Base-by-base conservation (phyloP, 2,888 invertebrate species). In the Eudemis profundana region DNA sequence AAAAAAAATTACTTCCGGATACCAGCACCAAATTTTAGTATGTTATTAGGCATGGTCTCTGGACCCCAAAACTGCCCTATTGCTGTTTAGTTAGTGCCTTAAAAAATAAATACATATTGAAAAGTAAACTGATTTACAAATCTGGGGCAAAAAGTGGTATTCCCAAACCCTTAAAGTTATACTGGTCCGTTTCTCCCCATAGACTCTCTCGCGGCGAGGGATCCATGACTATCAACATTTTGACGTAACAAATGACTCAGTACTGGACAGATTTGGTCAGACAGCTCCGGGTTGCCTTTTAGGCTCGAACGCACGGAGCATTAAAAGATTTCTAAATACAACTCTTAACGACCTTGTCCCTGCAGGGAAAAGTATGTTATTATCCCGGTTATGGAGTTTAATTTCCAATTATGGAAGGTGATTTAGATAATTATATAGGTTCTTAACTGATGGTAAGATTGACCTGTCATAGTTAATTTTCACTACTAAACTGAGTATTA, bases 231-330 rank as follows among this genome's bases (percentile, higher is more conserved):
- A 51, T 56, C 61, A 61, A 62, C 65, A 62, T 64, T 67, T 61
- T 72, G 77, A 75, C 71, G 75, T 74, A 78, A 79, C 75, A 72
- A 76, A 78, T 81, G 78, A 81, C 68, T 77, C 78, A 76, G 70
- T 47, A 66, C 68, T 49, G n/a, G n/a, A n/a, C 78, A 69, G 73
- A 76, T 82, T 78, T 76, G 78, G 78, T 69, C 71, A 69, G 69
- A 69, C 74, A 40, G 67, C 71, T 72, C 66, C 81, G 67, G 61
- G 81, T 82, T 83, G 75, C 82, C 81, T 70, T 79, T 73, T 72
- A 67, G 66, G 69, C 27, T 14, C 23, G 14, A 44, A n/a, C 51
- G 47, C 38, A 57, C 53, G 63, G 19, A 42, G 59, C 63, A 67
- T 67, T 67, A 60, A 67, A 54, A 60, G 50, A 60, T 60, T 62